A percentile compares a stretch with the other conserved stretches of the same genome.
These are phyloP conservation scores for Sternarchorhynchus goeldii DNA, from an alignment of 2,797 vertebrate species.

Conservation along the genomic window DNA sequence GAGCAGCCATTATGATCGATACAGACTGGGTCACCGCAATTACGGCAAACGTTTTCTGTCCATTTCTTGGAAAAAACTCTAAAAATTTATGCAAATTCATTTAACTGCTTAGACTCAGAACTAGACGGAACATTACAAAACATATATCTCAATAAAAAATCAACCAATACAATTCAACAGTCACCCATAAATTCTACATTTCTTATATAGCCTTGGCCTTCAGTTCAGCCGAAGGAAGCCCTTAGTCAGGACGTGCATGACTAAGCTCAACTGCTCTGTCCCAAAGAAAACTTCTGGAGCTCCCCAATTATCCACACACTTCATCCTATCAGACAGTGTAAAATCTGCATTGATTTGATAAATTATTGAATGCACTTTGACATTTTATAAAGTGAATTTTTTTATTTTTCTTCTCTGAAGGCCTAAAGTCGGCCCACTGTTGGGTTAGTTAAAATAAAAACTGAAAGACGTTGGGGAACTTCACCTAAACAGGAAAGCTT, in stretches of 20 bases:
- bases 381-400: slow-evolving; percentile 8
- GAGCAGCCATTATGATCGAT: too few species aligned
- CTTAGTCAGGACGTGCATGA: background rate
- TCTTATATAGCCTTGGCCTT: background rate
- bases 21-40: too few species aligned
- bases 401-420: background rate
- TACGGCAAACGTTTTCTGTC: background rate
- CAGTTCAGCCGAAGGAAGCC: background rate
- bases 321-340: background rate
- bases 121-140: background rate
- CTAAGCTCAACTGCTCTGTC: background rate
- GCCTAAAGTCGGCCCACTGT: background rate
- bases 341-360: background rate
- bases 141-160: too few species aligned
- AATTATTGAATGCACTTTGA: slow-evolving; percentile 4
- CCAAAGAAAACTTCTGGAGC: background rate
- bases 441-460: slow-evolving; percentile 1
- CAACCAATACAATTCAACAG: too few species aligned
- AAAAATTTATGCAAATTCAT: background rate
- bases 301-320: background rate
- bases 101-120: background rate
- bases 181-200: too few species aligned
- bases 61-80: background rate
- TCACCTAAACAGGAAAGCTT: background rate
- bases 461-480: background rate